Percentiles rank a stretch among this genome's conserved stretches.
These are phyloP conservation scores for Gallinago solitaria DNA, from an alignment of 2,797 vertebrate genomes.

Conservation along the genomic window DNA sequence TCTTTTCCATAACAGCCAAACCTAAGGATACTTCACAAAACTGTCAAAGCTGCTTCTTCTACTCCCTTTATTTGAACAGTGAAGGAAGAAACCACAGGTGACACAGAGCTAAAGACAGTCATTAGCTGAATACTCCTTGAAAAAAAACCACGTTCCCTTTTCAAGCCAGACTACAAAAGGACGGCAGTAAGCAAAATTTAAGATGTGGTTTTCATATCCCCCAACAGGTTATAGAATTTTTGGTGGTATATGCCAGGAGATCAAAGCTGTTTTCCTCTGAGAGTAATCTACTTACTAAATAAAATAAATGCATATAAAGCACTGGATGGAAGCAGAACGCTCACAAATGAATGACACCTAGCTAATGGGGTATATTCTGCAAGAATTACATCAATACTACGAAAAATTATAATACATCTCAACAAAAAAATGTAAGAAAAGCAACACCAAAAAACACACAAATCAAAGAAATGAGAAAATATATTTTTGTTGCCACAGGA, in stretches of 20 bases:
- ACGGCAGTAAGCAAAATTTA: neutral
- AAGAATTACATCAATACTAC: neutral
- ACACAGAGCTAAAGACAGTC: neutral
- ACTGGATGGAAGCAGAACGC: neutral
- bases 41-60: neutral
- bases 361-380: neutral
- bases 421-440: conserved; percentile 19
- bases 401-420: conserved; percentile 7
- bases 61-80: neutral
- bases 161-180: neutral
- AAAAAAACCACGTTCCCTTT: neutral
- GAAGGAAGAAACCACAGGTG: neutral
- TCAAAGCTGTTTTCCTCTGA: neutral
- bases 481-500: neutral
- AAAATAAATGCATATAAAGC: neutral
- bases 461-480: conserved; percentile 18
- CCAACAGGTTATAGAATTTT: neutral
- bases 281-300: neutral
- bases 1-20: neutral
- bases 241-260: neutral
- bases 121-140: neutral
- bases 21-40: neutral
- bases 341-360: neutral
- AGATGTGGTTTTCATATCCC: neutral
- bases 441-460: neutral